A percentile compares a stretch with the other conserved stretches of the same genome.
phyloP scores from a whole-genome alignment of 2,888 invertebrate species.

The Oscheius onirici region DNA sequence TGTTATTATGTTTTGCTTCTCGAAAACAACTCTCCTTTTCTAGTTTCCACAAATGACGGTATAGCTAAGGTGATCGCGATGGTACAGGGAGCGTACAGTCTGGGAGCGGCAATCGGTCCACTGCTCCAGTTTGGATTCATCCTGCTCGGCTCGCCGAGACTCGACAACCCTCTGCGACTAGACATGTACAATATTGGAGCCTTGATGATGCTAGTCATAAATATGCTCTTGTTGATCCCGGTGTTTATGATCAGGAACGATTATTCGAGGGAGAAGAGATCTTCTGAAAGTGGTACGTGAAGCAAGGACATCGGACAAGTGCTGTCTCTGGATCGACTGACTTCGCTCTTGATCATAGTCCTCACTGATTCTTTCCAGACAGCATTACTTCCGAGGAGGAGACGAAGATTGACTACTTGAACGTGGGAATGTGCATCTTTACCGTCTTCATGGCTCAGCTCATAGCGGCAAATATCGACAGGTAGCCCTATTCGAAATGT shows the following conservation, averaged over 20 bases:
- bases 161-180: not conserved
- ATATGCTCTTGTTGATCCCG: not conserved
- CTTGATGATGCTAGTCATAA: not conserved
- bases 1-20: not conserved
- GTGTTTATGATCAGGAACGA: not conserved
- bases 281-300: not conserved
- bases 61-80: not conserved
- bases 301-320: not conserved
- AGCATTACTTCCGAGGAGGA: no score
- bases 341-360: no score
- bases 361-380: no score
- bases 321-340: no score
- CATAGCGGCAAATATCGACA: slow-evolving; percentile 15
- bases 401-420: not conserved
- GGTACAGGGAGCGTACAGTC: slow-evolving; percentile 16
- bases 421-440: not conserved
- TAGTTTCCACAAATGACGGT: not conserved
- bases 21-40: not conserved
- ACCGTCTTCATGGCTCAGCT: slow-evolving; percentile 7
- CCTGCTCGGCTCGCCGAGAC: not conserved
- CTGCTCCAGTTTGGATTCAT: slow-evolving; percentile 1
- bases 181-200: slow-evolving; percentile 13
- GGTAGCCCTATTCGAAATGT: not conserved
- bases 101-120: not conserved
- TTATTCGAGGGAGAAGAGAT: not conserved